Evolutionary conservation across 2,113 vertebrate species (phyloP).

Genomic region (Probosciger aterrimus): DNA sequence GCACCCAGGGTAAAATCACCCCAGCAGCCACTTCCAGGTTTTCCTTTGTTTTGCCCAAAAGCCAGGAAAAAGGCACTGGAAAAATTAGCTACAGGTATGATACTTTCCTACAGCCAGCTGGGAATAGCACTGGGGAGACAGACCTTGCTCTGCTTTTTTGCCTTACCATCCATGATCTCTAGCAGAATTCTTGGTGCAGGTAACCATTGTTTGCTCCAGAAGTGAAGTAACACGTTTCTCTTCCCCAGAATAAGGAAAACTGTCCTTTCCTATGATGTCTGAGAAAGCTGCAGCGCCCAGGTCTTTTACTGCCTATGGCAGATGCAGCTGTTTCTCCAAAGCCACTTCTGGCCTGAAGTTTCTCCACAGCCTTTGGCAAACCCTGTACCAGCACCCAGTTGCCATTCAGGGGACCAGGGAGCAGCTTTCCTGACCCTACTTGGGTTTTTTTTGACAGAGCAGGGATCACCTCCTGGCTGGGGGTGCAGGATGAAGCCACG

Average conservation of each 20-base stretch:
- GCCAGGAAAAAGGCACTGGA: neutral
- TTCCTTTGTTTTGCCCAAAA: neutral
- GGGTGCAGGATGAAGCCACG: neutral
- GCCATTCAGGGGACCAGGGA: neutral
- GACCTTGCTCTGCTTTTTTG: neutral
- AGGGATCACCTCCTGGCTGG: neutral
- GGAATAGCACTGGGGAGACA: neutral
- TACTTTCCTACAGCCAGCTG: neutral
- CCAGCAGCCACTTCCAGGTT: neutral
- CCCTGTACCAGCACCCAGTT: neutral
- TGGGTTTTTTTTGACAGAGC: accelerated
- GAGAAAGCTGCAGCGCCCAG: neutral
- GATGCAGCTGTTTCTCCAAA: neutral
- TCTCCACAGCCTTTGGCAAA: neutral
- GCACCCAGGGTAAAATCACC: neutral
- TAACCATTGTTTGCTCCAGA: neutral
- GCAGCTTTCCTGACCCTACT: neutral
- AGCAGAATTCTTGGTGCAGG: neutral
- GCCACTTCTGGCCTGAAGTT: neutral
- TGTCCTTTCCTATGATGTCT: neutral
- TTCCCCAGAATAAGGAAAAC: neutral
- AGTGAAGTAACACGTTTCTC: neutral
- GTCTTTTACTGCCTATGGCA: neutral
- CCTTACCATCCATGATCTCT: neutral
- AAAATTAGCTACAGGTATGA: neutral